These are phyloP conservation scores for Thryonomys swinderianus DNA, from an alignment of 2,113 vertebrate genomes.

Conservation along the genomic window DNA sequence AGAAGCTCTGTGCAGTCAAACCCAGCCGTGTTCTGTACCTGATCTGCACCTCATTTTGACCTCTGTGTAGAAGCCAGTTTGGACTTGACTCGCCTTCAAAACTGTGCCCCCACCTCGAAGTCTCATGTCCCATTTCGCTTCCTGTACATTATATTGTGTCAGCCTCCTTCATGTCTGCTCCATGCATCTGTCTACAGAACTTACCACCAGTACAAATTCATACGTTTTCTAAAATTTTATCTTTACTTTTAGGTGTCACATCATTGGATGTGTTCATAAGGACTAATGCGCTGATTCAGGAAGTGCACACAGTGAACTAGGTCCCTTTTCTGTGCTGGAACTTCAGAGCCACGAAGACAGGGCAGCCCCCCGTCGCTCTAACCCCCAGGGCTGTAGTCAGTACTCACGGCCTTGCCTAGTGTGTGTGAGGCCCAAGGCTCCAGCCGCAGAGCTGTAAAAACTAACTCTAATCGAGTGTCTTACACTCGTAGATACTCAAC, in stretches of 20 bases:
- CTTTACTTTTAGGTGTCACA: not conserved
- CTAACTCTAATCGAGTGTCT: not conserved
- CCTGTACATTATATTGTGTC: no score
- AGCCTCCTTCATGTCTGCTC: no score
- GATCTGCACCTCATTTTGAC: not conserved
- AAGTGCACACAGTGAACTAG: not conserved
- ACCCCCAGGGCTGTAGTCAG: not conserved
- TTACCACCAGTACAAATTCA: not conserved
- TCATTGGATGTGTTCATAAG: not conserved
- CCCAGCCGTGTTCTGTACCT: not conserved
- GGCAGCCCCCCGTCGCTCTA: not conserved
- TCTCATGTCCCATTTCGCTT: no score
- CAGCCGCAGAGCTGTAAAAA: not conserved
- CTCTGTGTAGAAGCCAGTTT: not conserved
- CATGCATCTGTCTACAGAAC: not conserved
- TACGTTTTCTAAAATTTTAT: not conserved
- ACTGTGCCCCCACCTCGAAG: no score
- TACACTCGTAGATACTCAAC: not conserved
- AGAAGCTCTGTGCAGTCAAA: not conserved
- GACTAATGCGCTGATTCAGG: not conserved
- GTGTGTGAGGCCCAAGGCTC: no score
- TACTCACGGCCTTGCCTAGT: not conserved
- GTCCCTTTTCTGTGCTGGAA: not conserved
- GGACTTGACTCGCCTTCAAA: not conserved
- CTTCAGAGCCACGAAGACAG: not conserved